Evolutionary conservation across 2,113 vertebrate genomes (phyloP).

Genomic region (Serilophus lunatus): DNA sequence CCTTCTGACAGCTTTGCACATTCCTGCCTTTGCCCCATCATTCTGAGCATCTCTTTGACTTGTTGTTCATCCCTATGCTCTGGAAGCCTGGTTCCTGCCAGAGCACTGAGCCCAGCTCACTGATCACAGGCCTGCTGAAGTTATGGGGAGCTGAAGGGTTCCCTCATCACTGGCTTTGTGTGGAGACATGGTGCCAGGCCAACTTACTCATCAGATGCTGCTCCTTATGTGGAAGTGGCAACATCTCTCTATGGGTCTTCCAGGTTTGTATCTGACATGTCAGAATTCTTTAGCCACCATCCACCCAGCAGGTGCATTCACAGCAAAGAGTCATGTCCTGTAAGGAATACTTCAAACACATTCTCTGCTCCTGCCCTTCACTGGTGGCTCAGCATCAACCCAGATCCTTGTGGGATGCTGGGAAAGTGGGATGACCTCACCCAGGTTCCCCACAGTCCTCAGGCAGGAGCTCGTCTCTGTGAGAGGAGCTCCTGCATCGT

Average conservation of each 20-base stretch:
- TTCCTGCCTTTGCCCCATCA: neutral
- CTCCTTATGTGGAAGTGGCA: neutral
- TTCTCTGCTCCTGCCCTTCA: accelerated
- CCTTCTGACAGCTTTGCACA: neutral
- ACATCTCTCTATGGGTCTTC: neutral
- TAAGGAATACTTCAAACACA: accelerated
- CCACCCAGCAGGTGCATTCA: neutral
- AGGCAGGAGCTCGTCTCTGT: neutral
- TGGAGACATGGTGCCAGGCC: too few species aligned
- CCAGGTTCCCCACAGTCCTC: neutral
- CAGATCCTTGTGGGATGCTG: accelerated
- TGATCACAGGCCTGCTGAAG: neutral
- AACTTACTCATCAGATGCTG: neutral
- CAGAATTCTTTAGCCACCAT: neutral
- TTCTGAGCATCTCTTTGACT: neutral
- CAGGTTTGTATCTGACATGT: neutral
- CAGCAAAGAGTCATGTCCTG: accelerated
- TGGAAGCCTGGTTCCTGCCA: neutral
- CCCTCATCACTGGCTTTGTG: accelerated
- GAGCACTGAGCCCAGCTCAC: accelerated
- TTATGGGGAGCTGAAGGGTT: neutral
- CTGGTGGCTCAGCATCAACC: accelerated
- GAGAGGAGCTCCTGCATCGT: accelerated
- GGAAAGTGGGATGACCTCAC: neutral
- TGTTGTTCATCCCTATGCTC: neutral